These are phyloP conservation scores for Urechis unicinctus DNA, from an alignment of 2,888 invertebrate genomes.

Conservation along the genomic window DNA sequence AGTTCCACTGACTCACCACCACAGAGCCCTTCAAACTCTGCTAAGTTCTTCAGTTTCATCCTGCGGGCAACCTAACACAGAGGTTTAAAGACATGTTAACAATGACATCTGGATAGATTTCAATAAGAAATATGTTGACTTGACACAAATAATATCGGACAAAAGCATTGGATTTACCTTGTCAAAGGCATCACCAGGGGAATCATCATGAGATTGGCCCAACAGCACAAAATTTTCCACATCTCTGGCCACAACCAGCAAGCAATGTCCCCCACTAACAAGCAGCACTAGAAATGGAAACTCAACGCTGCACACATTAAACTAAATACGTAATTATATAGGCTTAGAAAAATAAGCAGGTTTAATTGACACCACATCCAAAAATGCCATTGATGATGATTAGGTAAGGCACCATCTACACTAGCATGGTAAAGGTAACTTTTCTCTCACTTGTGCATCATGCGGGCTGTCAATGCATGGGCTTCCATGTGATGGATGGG, in stretches of 20 bases:
- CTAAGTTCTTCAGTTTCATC: conserved; percentile 72
- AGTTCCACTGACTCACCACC: conserved; percentile 83
- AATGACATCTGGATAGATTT: neutral
- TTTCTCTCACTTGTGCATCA: conserved; percentile 58
- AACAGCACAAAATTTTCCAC: conserved; percentile 72
- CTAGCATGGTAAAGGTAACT: neutral
- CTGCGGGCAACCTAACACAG: conserved; percentile 65
- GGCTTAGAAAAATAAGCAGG: no score
- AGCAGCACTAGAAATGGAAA: conserved; percentile 86
- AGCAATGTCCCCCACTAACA: conserved; percentile 89
- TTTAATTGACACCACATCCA: no score
- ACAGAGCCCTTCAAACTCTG: conserved; percentile 65
- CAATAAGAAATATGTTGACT: neutral
- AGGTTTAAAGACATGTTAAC: neutral
- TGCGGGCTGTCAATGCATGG: conserved; percentile 83
- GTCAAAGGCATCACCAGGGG: conserved; percentile 90
- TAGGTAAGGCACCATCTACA: neutral
- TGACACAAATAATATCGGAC: no score
- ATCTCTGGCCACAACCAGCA: conserved; percentile 63
- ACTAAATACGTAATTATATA: neutral
- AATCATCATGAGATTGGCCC: conserved; percentile 73
- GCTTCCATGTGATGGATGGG: conserved; percentile 99
- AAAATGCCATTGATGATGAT: neutral
- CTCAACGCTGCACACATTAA: conserved; percentile 54
- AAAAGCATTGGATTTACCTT: no score